Evolutionary conservation across 23 tunicate genomes (phyloP).

Genomic region (Pegea sp.): DNA sequence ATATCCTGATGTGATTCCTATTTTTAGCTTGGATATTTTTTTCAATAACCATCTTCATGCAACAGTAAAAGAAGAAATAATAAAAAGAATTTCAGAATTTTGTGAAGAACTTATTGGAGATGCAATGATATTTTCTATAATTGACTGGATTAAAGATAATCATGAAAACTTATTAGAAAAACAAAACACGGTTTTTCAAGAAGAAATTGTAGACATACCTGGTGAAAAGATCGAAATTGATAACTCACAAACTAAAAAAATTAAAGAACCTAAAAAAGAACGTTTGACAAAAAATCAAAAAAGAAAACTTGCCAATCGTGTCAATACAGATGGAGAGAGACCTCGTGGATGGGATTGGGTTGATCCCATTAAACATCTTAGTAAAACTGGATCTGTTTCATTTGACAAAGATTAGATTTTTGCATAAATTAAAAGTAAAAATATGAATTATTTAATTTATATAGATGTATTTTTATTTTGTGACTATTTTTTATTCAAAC

Average conservation of each 20-base stretch:
- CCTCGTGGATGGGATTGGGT: slow-evolving; percentile 95
- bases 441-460: too few species aligned
- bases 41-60: slow-evolving; percentile 50
- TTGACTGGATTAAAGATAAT: slow-evolving; percentile 85
- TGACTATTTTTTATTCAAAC: too few species aligned
- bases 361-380: slow-evolving; percentile 50
- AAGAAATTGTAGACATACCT: background rate
- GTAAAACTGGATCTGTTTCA: slow-evolving; percentile 74
- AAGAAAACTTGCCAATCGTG: slow-evolving; percentile 50
- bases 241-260: slow-evolving; percentile 5
- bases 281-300: slow-evolving; percentile 83
- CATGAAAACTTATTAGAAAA: slow-evolving; percentile 26
- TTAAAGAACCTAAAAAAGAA: slow-evolving; percentile 79
- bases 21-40: slow-evolving; percentile 41
- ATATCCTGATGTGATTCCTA: slow-evolving; percentile 33
- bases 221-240: slow-evolving; percentile 1
- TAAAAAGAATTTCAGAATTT: slow-evolving; percentile 10
- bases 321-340: slow-evolving; percentile 33
- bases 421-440: too few species aligned
- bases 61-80: slow-evolving; percentile 24
- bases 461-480: too few species aligned
- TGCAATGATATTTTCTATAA: slow-evolving; percentile 48
- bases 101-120: slow-evolving; percentile 39
- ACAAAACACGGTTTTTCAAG: slow-evolving; percentile 7
- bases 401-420: too few species aligned